Conservation (phyloP, 2,888 invertebrate genomes). For the Venusia cambrica region DNA sequence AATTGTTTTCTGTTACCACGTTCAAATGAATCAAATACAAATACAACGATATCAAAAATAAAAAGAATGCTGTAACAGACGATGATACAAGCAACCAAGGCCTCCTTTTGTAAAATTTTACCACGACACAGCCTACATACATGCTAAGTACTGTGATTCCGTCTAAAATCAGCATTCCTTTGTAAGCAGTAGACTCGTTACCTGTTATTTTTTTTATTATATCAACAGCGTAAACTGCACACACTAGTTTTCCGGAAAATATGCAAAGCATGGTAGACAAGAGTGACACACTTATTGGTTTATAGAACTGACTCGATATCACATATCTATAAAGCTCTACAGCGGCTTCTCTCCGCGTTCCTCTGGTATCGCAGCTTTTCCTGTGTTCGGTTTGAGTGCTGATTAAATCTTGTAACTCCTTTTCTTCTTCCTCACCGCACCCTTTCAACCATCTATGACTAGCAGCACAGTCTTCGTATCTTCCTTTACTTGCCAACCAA, state of each 20-base stretch:
- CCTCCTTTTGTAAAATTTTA: conserved; percentile 35
- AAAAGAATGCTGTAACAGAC: conserved; percentile 28
- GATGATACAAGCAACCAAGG: conserved; percentile 34
- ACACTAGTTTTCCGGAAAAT: conserved; percentile 44
- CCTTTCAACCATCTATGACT: conserved; percentile 46
- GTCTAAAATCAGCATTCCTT: conserved; percentile 46
- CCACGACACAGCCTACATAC: conserved; percentile 36
- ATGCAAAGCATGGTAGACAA: conserved; percentile 28
- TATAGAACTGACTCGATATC: conserved; percentile 37
- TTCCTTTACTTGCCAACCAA: conserved; percentile 46
- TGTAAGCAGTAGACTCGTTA: conserved; percentile 40
- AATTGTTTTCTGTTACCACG: conserved; percentile 33
- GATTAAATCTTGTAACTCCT: conserved; percentile 39
- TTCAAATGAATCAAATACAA: conserved; percentile 33
- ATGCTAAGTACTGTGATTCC: conserved; percentile 44
- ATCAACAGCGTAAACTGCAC: conserved; percentile 44
- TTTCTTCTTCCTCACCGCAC: conserved; percentile 33
- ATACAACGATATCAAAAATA: conserved; percentile 36
- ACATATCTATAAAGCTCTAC: conserved; percentile 19
- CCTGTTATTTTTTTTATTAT: conserved; percentile 44
- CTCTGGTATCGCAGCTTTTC: conserved; percentile 8
- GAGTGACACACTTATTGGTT: conserved; percentile 34
- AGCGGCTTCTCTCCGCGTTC: conserved; percentile 7
- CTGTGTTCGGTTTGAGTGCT: conserved; percentile 33
- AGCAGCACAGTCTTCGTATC: conserved; percentile 38